Evolutionary conservation across 1,140 invertebrate species (phyloP), one percentile per base, ranked within the genome.

Genomic region (Neodiprion lecontei): DNA sequence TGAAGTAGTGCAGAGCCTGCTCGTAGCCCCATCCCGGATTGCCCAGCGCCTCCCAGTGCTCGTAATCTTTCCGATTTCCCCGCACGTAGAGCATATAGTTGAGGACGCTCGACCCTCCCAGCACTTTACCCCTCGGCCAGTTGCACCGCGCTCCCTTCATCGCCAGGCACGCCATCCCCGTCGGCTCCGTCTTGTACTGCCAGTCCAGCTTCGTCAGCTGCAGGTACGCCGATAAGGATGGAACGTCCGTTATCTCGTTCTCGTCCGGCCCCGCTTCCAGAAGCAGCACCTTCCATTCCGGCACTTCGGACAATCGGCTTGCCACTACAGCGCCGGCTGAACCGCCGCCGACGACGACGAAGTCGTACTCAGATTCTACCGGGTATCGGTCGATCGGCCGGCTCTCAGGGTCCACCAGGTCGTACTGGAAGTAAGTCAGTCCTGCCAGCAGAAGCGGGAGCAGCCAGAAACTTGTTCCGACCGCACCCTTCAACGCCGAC

Each of bases 61-160:
- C 95, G 82, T 97, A 99, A 82, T 99, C 97, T 49, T 91, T 88
- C 77, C 88, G 91, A 86, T 93, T 95, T 68, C 94, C 97, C 76
- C 97, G 88, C 0, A 97, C 96, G 84, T 99, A 99, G 0, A 98
- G 91, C 97, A 99, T 98, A 79, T 98, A 98, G 84, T 99, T 99
- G 0, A 99, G 89, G 0, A 96, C 95, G 67, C 94, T 96, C 1
- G 95, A 96, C 0, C 97, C 97, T 1, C 97, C 97, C 0, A 97
- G 87, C 0, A 96, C 94, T 82, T 95, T 96, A 11, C 95, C 95
- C 61, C 95, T 86, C 0, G 95, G 94, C 95, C 95, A 96, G 80
- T 95, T 96, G 84, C 95, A 96, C 50, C 93, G 89, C 67, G 92
- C 91, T 69, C 92, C 92, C 78, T 93, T 93, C 88, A 89, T 89